phyloP scores from a whole-genome alignment of 2,888 invertebrate genomes.

The Camponotus fellah region DNA sequence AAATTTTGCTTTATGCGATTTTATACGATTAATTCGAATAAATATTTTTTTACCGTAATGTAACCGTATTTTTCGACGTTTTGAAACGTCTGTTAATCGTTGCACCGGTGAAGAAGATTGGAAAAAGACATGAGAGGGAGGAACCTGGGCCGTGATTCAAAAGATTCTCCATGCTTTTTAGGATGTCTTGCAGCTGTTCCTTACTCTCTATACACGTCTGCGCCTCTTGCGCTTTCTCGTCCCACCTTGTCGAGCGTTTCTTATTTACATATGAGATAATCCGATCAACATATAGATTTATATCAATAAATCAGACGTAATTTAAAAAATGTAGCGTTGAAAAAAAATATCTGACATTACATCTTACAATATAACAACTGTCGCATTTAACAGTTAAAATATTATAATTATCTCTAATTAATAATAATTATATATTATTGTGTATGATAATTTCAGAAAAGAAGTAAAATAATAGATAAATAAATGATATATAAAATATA shows the following conservation, averaged over 20 bases:
- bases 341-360: background rate
- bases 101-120: slow-evolving; percentile 70
- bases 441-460: background rate
- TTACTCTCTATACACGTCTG: slow-evolving; percentile 64
- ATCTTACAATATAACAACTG: background rate
- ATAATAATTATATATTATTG: background rate
- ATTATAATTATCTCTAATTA: background rate
- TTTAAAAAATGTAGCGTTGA: background rate
- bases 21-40: background rate
- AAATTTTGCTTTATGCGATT: background rate
- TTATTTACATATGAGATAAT: slow-evolving; percentile 53
- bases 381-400: background rate
- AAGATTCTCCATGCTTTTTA: slow-evolving; percentile 79
- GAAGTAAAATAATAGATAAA: background rate
- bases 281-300: slow-evolving; percentile 17
- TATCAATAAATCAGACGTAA: slow-evolving; percentile 6
- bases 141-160: slow-evolving; percentile 77
- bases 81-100: slow-evolving; percentile 40
- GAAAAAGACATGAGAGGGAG: slow-evolving; percentile 64
- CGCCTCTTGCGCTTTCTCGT: slow-evolving; percentile 28
- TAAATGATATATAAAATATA: background rate
- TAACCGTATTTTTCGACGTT: background rate
- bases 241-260: slow-evolving; percentile 44
- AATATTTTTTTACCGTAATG: slow-evolving; percentile 41
- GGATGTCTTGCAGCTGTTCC: slow-evolving; percentile 81